Evolutionary conservation across 1,140 invertebrate genomes (phyloP), one percentile per base, ranked within the genome.

Genomic region (Rhagoletis zephyria): DNA sequence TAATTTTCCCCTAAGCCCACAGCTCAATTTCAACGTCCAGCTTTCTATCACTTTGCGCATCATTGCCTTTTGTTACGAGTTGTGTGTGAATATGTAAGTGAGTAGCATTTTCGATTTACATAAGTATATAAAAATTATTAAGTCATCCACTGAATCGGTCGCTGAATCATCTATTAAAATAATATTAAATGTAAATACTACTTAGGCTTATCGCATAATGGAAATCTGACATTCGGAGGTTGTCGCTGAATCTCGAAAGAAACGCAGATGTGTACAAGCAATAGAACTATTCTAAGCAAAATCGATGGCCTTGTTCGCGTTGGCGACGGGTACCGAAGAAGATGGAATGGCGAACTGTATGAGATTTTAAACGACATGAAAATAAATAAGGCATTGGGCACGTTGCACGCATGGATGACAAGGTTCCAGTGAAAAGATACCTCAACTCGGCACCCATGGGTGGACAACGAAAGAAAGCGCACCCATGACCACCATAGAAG

Each of bases 91-190:
- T 6, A 74, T n/a, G 45, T 74, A 14, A 16, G 70, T 74, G 16
- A n/a, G 70, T 10, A 56, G n/a, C 30, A 19, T 81, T 56, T 81
- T 59, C 19, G 30, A 10, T 59, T 56, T 56, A 9, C 16, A n/a
- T 81, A 56, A 5, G 51, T 56, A 56, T 56, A 56, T 56, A 56
- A 16, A 63, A 63, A 81, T 81, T 16, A 81, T 81, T 81, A 30
- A 81, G 16, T 81, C 48, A 81, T 81, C 9, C 10, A 81, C n/a
- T 81, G 74, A 30, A 19, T 16, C 45, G 74, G 16, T 9, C 74
- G 19, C n/a, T 81, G 74, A 81, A 48, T 81, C 74, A 81, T 81
- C 6, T 56, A 48, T 81, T 19, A 14, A 59, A 56, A 81, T 51
- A 51, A 19, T 14, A 70, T 81, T 81, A 51, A 81, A 9, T 4